These are phyloP conservation scores for Epinephelus awoara DNA, from an alignment of 2,797 vertebrate species.

Conservation along the genomic window DNA sequence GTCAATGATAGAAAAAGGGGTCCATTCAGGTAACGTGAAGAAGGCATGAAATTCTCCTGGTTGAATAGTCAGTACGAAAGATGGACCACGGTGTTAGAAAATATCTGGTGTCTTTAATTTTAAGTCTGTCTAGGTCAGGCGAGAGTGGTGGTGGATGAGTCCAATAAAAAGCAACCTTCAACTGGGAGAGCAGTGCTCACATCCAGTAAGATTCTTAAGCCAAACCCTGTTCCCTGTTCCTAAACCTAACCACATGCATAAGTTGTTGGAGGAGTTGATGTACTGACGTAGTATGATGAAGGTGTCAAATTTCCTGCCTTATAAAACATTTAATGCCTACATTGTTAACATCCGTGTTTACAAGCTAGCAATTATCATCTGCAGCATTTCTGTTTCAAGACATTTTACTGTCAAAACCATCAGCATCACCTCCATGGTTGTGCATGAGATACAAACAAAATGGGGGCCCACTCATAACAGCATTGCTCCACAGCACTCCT, in stretches of 20 bases:
- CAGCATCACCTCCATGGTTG: slow-evolving; percentile 17
- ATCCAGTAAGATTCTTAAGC: too few species aligned
- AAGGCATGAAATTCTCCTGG: neutral
- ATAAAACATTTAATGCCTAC: too few species aligned
- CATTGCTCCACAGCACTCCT: slow-evolving; percentile 5
- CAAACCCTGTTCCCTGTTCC: too few species aligned
- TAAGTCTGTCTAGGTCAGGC: too few species aligned
- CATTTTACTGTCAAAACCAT: slow-evolving; percentile 1
- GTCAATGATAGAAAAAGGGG: too few species aligned
- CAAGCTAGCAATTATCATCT: neutral
- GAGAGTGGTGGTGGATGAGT: too few species aligned
- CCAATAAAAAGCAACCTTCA: too few species aligned
- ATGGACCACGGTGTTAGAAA: neutral
- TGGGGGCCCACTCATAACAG: neutral
- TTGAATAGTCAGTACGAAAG: neutral
- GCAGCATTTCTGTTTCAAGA: neutral
- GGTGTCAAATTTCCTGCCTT: neutral
- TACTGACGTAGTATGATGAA: too few species aligned
- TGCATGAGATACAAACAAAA: neutral
- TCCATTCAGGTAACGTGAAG: too few species aligned
- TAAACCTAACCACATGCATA: too few species aligned
- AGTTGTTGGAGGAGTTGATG: too few species aligned
- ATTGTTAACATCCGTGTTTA: slow-evolving; percentile 4
- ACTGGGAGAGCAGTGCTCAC: too few species aligned
- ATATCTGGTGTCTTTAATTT: neutral